Conservation (phyloP, 2,888 invertebrate genomes). For the Acronicta alni region DNA sequence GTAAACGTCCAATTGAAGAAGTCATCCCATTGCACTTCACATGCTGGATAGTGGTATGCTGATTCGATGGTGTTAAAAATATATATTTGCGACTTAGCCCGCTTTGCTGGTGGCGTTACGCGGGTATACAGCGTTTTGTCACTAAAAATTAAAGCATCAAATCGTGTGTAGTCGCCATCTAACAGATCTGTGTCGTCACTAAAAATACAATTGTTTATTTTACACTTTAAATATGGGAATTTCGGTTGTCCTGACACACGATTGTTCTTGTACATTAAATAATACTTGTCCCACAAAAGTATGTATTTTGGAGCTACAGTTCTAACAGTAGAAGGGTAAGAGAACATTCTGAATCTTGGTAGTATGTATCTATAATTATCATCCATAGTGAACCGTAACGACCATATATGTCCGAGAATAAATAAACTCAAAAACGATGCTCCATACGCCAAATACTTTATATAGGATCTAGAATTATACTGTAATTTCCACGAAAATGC, state of each 20-base stretch:
- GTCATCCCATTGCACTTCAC: conserved; percentile 67
- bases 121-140: conserved; percentile 50
- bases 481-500: conserved; percentile 29
- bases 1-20: conserved; percentile 79
- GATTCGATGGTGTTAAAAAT: conserved; percentile 70
- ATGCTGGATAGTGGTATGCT: conserved; percentile 62
- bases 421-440: conserved; percentile 19
- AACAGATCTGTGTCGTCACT: conserved; percentile 61
- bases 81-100: conserved; percentile 63
- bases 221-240: conserved; percentile 54
- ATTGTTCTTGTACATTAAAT: conserved; percentile 21
- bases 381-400: not conserved
- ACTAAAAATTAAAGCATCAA: conserved; percentile 68
- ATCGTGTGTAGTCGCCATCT: conserved; percentile 54
- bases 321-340: not conserved
- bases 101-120: conserved; percentile 51
- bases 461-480: conserved; percentile 7
- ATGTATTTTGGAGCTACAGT: conserved; percentile 49
- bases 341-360: conserved; percentile 6
- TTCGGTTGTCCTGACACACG: conserved; percentile 7
- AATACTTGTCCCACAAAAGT: conserved; percentile 58
- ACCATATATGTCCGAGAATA: conserved; percentile 10
- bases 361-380: not conserved
- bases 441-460: conserved; percentile 24
- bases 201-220: conserved; percentile 63